Conservation (phyloP, 2,797 vertebrate species). For the Aeoliscus strigatus region DNA sequence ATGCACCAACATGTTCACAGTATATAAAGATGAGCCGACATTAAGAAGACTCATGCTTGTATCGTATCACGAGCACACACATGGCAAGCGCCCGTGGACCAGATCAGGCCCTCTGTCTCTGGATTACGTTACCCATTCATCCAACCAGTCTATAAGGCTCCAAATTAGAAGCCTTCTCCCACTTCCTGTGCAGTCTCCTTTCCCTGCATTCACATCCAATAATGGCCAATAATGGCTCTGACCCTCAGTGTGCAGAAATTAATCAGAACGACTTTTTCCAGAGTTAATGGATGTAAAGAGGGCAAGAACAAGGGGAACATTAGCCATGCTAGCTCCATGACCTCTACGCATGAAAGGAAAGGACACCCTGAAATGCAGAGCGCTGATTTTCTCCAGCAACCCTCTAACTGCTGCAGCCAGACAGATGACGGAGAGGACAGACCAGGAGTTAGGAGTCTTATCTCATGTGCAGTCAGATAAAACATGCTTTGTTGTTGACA, state of each 20-base stretch:
- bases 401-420: constrained; percentile 41
- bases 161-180: constrained; percentile 36
- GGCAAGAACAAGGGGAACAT: constrained; percentile 25
- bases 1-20: no score
- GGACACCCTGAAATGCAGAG: constrained; percentile 39
- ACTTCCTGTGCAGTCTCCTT: constrained; percentile 44
- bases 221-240: constrained; percentile 66
- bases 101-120: constrained; percentile 19
- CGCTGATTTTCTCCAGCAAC: constrained; percentile 23
- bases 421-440: constrained; percentile 29
- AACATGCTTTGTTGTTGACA: constrained; percentile 2
- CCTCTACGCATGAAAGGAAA: constrained; percentile 52
- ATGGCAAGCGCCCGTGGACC: no score
- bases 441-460: constrained; percentile 38
- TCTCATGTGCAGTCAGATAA: constrained; percentile 43
- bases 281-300: constrained; percentile 64
- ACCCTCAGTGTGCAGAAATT: constrained; percentile 60
- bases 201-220: constrained; percentile 48
- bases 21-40: no score
- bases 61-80: no score
- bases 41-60: no score
- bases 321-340: constrained; percentile 47
- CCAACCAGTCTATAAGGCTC: constrained; percentile 16
- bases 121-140: constrained; percentile 40
- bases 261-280: constrained; percentile 56